These are phyloP conservation scores for Arvicanthis niloticus DNA, from an alignment of 2,113 vertebrate species.

Conservation along the genomic window DNA sequence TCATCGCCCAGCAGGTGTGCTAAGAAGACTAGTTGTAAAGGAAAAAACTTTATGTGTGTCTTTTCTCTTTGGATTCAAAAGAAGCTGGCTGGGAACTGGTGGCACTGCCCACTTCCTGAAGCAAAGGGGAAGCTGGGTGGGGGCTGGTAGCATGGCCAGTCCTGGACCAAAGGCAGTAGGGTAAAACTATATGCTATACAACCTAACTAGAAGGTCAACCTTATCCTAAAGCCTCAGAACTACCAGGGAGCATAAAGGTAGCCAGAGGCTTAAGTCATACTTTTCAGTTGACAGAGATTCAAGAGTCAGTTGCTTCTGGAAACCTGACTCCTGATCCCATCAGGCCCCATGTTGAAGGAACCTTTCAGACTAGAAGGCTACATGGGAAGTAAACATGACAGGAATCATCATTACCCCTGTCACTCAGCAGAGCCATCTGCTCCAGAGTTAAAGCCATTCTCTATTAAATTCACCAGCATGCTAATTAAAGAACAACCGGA, in stretches of 20 bases:
- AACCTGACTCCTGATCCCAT: constrained; percentile 29
- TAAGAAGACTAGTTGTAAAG: no score
- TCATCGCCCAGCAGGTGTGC: no score
- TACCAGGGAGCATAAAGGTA: background rate
- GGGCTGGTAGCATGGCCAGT: no score
- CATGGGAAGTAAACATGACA: constrained; percentile 77
- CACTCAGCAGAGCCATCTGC: constrained; percentile 85
- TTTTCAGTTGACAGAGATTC: background rate
- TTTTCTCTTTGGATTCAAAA: no score
- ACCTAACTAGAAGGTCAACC: background rate
- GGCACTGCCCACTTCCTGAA: no score
- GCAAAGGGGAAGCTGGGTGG: no score
- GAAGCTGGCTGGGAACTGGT: no score
- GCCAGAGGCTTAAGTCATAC: background rate
- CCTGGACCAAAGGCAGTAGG: no score
- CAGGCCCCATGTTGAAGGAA: background rate
- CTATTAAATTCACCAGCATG: constrained; percentile 84
- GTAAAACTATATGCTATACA: no score
- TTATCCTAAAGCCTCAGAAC: background rate
- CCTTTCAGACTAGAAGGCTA: constrained; percentile 64
- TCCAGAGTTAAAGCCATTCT: constrained; percentile 79
- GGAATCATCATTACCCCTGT: constrained; percentile 82
- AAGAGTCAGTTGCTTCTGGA: background rate
- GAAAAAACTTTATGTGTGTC: no score
- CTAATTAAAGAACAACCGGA: constrained; percentile 83